These are phyloP conservation scores for Pollachius pollachius DNA, from an alignment of 2,113 vertebrate species.

Conservation along the genomic window DNA sequence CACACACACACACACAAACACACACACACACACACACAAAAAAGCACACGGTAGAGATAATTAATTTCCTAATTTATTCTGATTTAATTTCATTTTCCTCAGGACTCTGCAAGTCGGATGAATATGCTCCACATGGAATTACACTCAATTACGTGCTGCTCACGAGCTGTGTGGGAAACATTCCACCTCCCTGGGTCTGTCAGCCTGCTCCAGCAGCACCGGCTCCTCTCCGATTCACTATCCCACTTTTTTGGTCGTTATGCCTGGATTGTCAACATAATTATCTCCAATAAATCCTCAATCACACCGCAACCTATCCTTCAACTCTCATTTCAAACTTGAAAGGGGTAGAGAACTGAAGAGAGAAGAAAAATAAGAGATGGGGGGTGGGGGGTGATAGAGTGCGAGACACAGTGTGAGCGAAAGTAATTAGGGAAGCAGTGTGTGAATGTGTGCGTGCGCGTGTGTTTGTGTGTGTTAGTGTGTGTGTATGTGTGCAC, in stretches of 20 bases:
- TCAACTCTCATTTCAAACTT: conserved; percentile 49
- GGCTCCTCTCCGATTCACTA: background rate
- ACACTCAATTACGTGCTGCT: background rate
- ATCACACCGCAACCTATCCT: conserved; percentile 46
- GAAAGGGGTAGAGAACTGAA: conserved; percentile 30
- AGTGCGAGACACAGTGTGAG: background rate
- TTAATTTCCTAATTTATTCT: conserved; percentile 1
- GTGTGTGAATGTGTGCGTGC: background rate
- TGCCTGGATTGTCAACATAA: background rate
- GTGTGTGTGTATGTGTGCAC: too few species aligned
- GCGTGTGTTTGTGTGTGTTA: too few species aligned
- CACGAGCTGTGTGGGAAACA: background rate
- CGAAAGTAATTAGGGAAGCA: conserved; percentile 27
- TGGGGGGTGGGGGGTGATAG: background rate
- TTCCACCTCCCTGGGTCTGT: conserved; percentile 7
- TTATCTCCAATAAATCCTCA: conserved; percentile 34
- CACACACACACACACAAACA: background rate
- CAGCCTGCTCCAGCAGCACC: background rate
- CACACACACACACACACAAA: background rate
- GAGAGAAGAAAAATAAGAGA: conserved; percentile 8
- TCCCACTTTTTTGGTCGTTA: background rate
- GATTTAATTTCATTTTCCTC: conserved; percentile 10
- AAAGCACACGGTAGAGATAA: background rate
- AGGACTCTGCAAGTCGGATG: background rate
- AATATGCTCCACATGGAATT: conserved; percentile 11